These are phyloP conservation scores for Leptosomus discolor DNA, from an alignment of 2,113 vertebrate genomes.

Conservation along the genomic window DNA sequence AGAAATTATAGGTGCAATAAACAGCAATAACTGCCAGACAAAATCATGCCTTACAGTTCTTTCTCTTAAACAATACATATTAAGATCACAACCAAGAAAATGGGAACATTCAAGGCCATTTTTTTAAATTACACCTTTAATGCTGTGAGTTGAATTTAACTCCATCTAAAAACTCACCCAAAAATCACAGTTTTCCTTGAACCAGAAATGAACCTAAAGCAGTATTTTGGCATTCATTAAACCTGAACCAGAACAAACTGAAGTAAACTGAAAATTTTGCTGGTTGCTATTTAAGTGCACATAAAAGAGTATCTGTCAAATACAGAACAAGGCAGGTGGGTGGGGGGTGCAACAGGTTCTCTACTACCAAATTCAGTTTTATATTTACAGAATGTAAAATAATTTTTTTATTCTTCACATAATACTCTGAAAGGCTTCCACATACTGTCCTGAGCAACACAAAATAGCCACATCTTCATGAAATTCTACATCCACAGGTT, in stretches of 20 bases:
- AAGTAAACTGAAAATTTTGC: neutral
- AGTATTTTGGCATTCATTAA: neutral
- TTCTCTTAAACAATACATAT: neutral
- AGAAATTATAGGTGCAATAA: neutral
- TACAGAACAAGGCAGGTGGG: accelerated
- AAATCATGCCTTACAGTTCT: neutral
- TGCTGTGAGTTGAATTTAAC: neutral
- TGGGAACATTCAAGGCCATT: neutral
- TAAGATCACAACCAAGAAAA: neutral
- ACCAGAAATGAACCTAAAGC: neutral
- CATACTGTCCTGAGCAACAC: neutral
- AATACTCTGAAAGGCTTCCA: neutral
- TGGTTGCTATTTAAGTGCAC: neutral
- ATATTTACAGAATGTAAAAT: neutral
- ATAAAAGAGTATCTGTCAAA: neutral
- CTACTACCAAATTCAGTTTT: neutral
- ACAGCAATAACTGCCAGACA: neutral
- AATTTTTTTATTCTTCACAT: neutral
- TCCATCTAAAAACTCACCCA: neutral
- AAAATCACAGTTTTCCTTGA: neutral
- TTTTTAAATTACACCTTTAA: neutral
- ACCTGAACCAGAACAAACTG: neutral
- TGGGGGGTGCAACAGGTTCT: neutral
- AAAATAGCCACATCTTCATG: neutral
- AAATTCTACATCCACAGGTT: neutral